Evolutionary conservation across 2,797 vertebrate species (phyloP), one percentile per base, ranked within the genome.

Genomic region (Pteropus rufus): DNA sequence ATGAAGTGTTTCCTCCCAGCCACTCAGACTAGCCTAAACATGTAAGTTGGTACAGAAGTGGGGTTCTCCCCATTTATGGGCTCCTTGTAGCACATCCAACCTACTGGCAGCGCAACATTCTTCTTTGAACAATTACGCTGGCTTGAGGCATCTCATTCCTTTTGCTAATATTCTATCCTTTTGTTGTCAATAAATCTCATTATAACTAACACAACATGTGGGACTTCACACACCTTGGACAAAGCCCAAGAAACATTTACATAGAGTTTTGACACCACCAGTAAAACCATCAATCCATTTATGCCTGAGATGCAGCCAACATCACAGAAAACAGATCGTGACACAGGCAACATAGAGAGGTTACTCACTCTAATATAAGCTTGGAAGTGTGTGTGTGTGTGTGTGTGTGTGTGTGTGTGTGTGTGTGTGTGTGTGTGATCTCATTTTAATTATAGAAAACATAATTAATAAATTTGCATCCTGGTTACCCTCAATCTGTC

Each of bases 381-480:
- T 52, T 81, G n/a, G 29, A 19, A 29, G 56, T 76, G 49, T 52
- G n/a, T 88, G 58, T 54, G 72, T 94, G 70, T 44, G 39, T 64
- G 29, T 10, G 54, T 56, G 44, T 44, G 46, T 14, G 46, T 5
- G 46, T 39, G 52, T 54, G 52, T 21, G 52, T 24, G 56, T 11
- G 56, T 26, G 23, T 26, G 56, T 7, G 44, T 44, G 44, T 44
- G 46, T 14, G 46, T 5, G 46, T 39, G 52, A 75, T 77, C 49
- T 91, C 41, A 77, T 90, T 96, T 90, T 90, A 97, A 97, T 97
- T 84, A 95, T 58, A 72, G 34, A 84, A 87, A 80, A 75, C 52
- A 91, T 86, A 88, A 96, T 96, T 95, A 96, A 96, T 96, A 90
- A 96, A 89, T 76, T 89, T 92, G 31, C 34, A 88, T 94, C 39